These are phyloP conservation scores for Acipenser oxyrinchus DNA, from an alignment of 2,797 vertebrate genomes.

Conservation along the genomic window DNA sequence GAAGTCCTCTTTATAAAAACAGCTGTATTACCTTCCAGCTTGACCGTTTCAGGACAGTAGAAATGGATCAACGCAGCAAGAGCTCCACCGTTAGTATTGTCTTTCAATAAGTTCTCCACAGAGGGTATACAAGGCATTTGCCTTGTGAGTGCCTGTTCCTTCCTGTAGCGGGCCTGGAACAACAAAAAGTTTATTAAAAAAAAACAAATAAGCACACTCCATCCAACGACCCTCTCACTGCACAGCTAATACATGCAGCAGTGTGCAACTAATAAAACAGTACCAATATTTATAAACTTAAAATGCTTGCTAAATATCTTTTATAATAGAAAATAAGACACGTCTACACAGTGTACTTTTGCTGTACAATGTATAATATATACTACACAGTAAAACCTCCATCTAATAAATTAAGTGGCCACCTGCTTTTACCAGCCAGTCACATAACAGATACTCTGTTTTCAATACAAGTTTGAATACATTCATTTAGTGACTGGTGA, in stretches of 20 bases:
- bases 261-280: too few species aligned
- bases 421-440: too few species aligned
- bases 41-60: slow-evolving; percentile 81
- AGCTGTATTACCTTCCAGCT: slow-evolving; percentile 65
- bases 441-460: too few species aligned
- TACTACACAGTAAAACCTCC: too few species aligned
- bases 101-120: slow-evolving; percentile 91
- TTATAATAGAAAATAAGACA: too few species aligned
- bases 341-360: too few species aligned
- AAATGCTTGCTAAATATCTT: too few species aligned
- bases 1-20: not conserved
- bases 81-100: slow-evolving; percentile 84
- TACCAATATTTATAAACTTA: too few species aligned
- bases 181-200: slow-evolving; percentile 14
- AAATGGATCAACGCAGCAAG: slow-evolving; percentile 86
- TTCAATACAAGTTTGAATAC: too few species aligned
- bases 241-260: not conserved
- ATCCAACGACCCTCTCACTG: not conserved
- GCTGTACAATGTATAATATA: too few species aligned
- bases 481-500: too few species aligned
- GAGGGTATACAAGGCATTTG: slow-evolving; percentile 81
- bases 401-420: too few species aligned
- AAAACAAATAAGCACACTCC: slow-evolving; percentile 9
- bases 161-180: slow-evolving; percentile 85
- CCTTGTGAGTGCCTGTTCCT: slow-evolving; percentile 76